A percentile compares a stretch with the other conserved stretches of the same genome.
Conservation (phyloP, 1,140 invertebrate species). For the Pogonus chalceus region DNA sequence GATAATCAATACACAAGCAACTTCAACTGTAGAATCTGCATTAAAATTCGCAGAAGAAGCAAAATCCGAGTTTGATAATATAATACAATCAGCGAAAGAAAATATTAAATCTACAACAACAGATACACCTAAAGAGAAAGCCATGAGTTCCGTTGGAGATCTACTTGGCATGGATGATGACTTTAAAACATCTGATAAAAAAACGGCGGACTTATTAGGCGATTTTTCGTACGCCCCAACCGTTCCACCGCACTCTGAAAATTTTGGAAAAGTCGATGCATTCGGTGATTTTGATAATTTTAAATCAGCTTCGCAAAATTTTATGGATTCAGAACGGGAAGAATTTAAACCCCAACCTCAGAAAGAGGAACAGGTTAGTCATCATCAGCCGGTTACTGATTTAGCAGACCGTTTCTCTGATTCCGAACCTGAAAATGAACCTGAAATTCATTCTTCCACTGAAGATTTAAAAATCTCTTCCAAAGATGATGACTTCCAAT, state of each 20-base stretch:
- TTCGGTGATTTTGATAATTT: constrained; percentile 24
- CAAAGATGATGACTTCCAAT: constrained; percentile 10
- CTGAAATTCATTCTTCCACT: constrained; percentile 18
- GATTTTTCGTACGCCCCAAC: constrained; percentile 24
- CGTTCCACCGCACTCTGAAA: constrained; percentile 25
- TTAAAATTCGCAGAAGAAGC: constrained; percentile 17
- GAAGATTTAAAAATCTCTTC: not conserved
- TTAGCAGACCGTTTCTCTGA: constrained; percentile 40
- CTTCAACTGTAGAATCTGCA: constrained; percentile 16
- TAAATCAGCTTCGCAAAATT: constrained; percentile 38
- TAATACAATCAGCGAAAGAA: constrained; percentile 17
- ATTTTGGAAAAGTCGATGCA: constrained; percentile 1
- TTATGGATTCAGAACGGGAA: constrained; percentile 39
- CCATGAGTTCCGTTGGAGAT: constrained; percentile 15
- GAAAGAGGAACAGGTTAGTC: constrained; percentile 2
- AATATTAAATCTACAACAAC: not conserved
- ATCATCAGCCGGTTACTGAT: constrained; percentile 32
- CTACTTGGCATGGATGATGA: constrained; percentile 22
- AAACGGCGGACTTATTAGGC: constrained; percentile 25
- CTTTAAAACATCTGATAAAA: constrained; percentile 21
- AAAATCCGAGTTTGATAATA: not conserved
- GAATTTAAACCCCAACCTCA: constrained; percentile 32
- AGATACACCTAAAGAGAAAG: not conserved
- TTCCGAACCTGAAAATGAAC: constrained; percentile 40
- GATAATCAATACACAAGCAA: constrained; percentile 26